These are phyloP conservation scores for Bruchidius siliquastri DNA, from an alignment of 2,888 invertebrate species.

Conservation along the genomic window DNA sequence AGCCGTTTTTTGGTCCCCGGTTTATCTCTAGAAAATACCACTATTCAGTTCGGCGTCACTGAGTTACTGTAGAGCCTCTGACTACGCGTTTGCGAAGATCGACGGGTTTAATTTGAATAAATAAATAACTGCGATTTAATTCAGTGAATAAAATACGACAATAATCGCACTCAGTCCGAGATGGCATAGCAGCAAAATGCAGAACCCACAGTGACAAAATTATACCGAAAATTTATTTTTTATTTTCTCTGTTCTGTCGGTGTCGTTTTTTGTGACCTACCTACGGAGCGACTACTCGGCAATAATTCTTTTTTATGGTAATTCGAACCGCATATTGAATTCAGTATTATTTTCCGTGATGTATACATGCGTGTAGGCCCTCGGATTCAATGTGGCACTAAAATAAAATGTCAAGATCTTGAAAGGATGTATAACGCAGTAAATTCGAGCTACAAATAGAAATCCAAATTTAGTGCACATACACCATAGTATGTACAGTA, in stretches of 20 bases:
- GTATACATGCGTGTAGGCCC: neutral
- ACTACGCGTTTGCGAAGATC: neutral
- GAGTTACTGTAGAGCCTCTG: neutral
- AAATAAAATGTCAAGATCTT: neutral
- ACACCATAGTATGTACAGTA: too few relatives aligned
- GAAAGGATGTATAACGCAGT: neutral
- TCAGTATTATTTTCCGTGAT: neutral
- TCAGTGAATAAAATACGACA: slow-evolving; percentile 27
- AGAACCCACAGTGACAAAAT: neutral
- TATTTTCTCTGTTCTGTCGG: neutral
- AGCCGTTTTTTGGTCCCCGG: too few relatives aligned
- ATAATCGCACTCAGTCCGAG: slow-evolving; percentile 1
- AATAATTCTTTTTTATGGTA: neutral
- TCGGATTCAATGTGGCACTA: neutral
- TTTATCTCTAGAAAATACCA: too few relatives aligned
- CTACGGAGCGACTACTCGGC: neutral
- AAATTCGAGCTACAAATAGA: neutral
- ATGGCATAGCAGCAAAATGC: neutral
- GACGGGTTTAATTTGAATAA: slow-evolving; percentile 23
- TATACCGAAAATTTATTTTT: neutral
- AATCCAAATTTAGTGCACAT: neutral
- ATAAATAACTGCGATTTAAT: slow-evolving; percentile 40
- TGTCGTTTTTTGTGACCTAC: neutral
- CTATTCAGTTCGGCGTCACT: neutral
- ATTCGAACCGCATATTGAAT: neutral